These are phyloP conservation scores for Drosophila barbarae DNA, from an alignment of 2,888 invertebrate genomes.

Conservation along the genomic window DNA sequence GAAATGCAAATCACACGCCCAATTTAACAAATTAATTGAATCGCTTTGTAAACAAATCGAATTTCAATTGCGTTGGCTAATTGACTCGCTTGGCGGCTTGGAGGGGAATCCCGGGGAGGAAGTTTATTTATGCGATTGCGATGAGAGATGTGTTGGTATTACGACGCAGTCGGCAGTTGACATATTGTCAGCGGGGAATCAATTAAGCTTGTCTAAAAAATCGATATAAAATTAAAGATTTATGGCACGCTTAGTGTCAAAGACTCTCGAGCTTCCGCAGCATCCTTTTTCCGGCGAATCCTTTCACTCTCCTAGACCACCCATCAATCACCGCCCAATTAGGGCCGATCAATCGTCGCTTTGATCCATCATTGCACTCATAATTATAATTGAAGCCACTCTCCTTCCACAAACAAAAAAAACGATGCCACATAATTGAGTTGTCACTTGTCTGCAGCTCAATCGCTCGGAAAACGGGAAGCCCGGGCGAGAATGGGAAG, in stretches of 20 bases:
- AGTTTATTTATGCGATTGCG: neutral
- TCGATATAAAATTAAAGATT: neutral
- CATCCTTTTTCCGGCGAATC: neutral
- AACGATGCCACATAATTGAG: slow-evolving; percentile 11
- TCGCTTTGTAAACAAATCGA: slow-evolving; percentile 39
- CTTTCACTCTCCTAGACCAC: neutral
- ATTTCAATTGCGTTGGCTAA: slow-evolving; percentile 27
- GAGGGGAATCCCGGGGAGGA: neutral
- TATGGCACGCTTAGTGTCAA: neutral
- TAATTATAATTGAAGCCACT: slow-evolving; percentile 8
- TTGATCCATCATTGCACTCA: slow-evolving; percentile 3
- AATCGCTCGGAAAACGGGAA: slow-evolving; percentile 11
- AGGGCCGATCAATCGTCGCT: slow-evolving; percentile 3
- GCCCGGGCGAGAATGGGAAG: neutral
- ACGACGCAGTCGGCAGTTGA: neutral
- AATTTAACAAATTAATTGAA: slow-evolving; percentile 49
- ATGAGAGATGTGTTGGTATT: slow-evolving; percentile 5
- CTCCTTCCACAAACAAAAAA: neutral
- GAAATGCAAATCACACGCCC: slow-evolving; percentile 44
- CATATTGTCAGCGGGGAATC: neutral
- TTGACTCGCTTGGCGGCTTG: neutral
- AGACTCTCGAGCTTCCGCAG: no score
- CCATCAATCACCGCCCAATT: slow-evolving; percentile 2
- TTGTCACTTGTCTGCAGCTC: slow-evolving; percentile 13
- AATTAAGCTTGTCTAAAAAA: neutral